Evolutionary conservation across 53 echinoderm and acorn worm species (phyloP).

Genomic region (Actinopyga echinites): DNA sequence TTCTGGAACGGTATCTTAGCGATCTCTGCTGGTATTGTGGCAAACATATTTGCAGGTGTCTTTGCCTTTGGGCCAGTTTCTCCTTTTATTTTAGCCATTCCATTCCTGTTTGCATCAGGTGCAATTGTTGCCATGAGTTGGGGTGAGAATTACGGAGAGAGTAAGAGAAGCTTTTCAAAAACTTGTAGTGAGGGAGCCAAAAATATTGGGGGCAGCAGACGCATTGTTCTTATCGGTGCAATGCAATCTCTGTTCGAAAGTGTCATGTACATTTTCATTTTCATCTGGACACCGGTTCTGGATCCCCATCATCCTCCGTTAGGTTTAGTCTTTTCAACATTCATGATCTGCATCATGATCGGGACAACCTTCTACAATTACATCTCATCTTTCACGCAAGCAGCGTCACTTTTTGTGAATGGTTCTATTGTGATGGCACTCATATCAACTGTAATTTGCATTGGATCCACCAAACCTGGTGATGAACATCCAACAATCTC

Average conservation of each 20-base stretch:
- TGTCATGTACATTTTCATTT: conserved; percentile 98
- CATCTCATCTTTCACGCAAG: conserved; percentile 46
- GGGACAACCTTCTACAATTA: conserved; percentile 84
- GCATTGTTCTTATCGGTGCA: conserved; percentile 84
- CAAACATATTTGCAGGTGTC: conserved; percentile 74
- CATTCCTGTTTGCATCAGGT: conserved; percentile 80
- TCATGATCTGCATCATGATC: conserved; percentile 99
- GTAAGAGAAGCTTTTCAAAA: conserved; percentile 69
- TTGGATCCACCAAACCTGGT: conserved; percentile 72
- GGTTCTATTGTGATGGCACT: conserved; percentile 76
- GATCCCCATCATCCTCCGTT: conserved; percentile 75
- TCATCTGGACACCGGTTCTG: conserved; percentile 97
- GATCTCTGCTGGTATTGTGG: conserved; percentile 78
- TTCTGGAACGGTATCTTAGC: conserved; percentile 92
- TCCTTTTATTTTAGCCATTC: conserved; percentile 89
- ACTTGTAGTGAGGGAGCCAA: conserved; percentile 82
- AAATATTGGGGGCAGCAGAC: conserved; percentile 68
- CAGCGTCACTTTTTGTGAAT: conserved; percentile 74
- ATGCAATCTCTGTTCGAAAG: conserved; percentile 98
- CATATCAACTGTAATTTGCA: conserved; percentile 62
- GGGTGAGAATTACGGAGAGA: conserved; percentile 86
- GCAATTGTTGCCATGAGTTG: conserved; percentile 75
- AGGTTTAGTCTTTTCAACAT: conserved; percentile 85
- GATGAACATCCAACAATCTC: conserved; percentile 72
- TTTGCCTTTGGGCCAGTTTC: conserved; percentile 82